A percentile compares a stretch with the other conserved stretches of the same genome.
Evolutionary conservation across 1,140 invertebrate species (phyloP).

Genomic region (Pristionchus pacificus): DNA sequence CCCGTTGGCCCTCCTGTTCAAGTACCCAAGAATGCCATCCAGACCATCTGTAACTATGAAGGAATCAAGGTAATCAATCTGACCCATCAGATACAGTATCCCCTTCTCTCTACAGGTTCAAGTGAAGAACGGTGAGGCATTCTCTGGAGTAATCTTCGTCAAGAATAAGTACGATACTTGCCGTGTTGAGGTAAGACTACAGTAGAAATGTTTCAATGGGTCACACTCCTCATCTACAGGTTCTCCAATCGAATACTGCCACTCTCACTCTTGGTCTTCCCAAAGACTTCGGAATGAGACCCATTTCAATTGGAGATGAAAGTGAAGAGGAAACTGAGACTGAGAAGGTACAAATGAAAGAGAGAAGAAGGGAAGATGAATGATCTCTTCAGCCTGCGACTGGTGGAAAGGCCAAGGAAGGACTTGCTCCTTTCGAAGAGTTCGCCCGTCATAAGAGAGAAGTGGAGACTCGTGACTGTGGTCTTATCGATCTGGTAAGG

Average conservation of each 20-base stretch:
- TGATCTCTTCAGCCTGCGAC: constrained; percentile 12
- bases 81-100: not conserved
- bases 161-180: constrained; percentile 58
- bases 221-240: too few relatives aligned
- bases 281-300: constrained; percentile 56
- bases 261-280: constrained; percentile 53
- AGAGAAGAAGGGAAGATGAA: constrained; percentile 18
- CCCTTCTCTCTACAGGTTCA: constrained; percentile 17
- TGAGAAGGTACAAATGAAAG: constrained; percentile 28
- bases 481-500: constrained; percentile 44
- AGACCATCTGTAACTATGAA: constrained; percentile 57
- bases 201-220: too few relatives aligned
- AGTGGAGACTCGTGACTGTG: constrained; percentile 43
- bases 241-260: constrained; percentile 40
- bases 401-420: constrained; percentile 11
- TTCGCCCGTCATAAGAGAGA: constrained; percentile 44
- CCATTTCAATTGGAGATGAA: constrained; percentile 41
- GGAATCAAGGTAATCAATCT: constrained; percentile 47
- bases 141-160: constrained; percentile 56
- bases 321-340: constrained; percentile 27
- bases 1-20: constrained; percentile 40
- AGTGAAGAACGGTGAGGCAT: constrained; percentile 50
- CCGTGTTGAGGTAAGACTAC: constrained; percentile 54
- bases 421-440: constrained; percentile 41
- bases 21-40: constrained; percentile 43